Evolutionary conservation across 2,888 invertebrate genomes (phyloP), one percentile per base, ranked within the genome.

Genomic region (Siphlonurus alternatus): DNA sequence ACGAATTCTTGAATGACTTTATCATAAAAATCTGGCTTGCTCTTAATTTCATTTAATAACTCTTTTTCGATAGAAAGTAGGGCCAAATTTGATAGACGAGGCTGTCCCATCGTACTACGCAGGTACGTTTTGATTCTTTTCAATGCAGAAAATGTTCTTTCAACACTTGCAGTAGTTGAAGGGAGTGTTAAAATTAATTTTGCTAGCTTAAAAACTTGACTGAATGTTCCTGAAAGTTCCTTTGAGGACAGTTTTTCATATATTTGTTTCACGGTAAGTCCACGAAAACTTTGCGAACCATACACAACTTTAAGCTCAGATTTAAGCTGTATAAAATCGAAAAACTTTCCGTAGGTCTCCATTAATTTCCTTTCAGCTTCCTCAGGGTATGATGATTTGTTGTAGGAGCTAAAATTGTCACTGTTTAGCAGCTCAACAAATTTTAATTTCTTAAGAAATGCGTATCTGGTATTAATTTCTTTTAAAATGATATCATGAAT

Each of bases 1-100:
- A 53, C 24, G 63, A 68, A 69, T 60, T 66, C 67, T 64, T 67
- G 63, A n/a, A 66, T 68, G 7, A 69, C 67, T 23, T 67, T 66
- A 1, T 68, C 68, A 64, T 69, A 67, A 63, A 69, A 68, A 25
- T 65, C 66, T 56, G 63, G 25, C 19, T 54, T 51, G n/a, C 15
- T 60, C 61, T 61, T 65, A 53, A 67, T 51, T 23, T 66, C 66
- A 5, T 38, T 23, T 51, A 68, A 53, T 1, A 69, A 61, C 60
- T 66, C 66, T 24, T 64, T 65, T 65, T 69, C 66, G 25, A 69
- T 68, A 5, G 66, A 64, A 59, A 69, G 64, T 59, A 62, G 66
- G 53, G 63, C 61, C 25, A 67, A 62, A 54, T 25, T 23, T 5
- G 64, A 54, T 56, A 65, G 65, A 53, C 61, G 65, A 20, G 65